Evolutionary conservation across 2,797 vertebrate species (phyloP), one percentile per base, ranked within the genome.

Genomic region (Bovichtus diacanthus): DNA sequence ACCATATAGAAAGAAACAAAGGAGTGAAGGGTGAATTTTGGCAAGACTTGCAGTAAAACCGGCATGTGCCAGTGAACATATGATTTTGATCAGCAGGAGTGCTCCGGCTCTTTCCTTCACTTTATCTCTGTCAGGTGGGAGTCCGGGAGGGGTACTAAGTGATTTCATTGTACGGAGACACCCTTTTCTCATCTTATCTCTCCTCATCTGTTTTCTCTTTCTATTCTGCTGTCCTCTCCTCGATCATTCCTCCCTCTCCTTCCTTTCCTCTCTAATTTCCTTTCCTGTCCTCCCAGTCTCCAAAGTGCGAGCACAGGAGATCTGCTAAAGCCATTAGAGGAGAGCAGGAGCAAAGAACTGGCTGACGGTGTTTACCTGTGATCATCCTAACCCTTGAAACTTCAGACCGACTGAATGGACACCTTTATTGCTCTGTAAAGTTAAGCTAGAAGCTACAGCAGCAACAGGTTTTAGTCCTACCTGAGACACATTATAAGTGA

Each of bases 51-150:
- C 19, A 68, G 18, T n/a, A 18, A 56, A 50, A 25, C 3, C 55
- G 13, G 25, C 10, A 3, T 63, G 59, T 66, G 76, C 64, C 64
- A 64, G 70, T n/a, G 43, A 55, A 50, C 87, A 87, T 73, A 9
- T 82, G 87, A 88, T 58, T 77, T 56, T 70, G 62, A 90, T 90
- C 66, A 85, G 76, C 27, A 61, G 60, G 15, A 55, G 27, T 43
- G 19, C 29, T 64, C 36, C 74, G 44, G 58, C 56, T 77, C 15
- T 64, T 75, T 78, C 8, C 44, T 34, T 60, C 15, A 31, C 62
- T 87, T 83, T 70, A 71, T 87, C 73, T 87, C 11, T 69, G 66
- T 70, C 79, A 58, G 61, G 38, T 77, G 29, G 63, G 67, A 19
- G 50, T 54, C 36, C 55, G 46, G 47, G 62, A 59, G 13, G 34